These are phyloP conservation scores for Ormyrus rosae DNA, from an alignment of 2,888 invertebrate species.

Conservation along the genomic window DNA sequence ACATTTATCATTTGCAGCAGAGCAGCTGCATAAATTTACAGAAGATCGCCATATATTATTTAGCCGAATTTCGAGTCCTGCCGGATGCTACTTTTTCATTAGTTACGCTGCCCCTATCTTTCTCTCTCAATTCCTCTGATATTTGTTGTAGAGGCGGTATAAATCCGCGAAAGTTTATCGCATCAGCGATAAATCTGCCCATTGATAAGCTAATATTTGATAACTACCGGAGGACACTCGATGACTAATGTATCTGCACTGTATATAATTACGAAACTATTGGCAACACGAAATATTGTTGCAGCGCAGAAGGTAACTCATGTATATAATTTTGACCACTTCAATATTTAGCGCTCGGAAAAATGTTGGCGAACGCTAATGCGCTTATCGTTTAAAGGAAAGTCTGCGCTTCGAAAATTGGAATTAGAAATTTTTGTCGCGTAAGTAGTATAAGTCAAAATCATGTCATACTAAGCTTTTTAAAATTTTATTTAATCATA, in stretches of 20 bases:
- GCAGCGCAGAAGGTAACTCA: not conserved
- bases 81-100: not conserved
- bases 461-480: no score
- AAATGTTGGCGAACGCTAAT: not conserved
- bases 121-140: not conserved
- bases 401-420: no score
- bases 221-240: slow-evolving; percentile 44
- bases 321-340: not conserved
- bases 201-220: slow-evolving; percentile 50
- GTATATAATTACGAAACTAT: slow-evolving; percentile 50
- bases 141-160: not conserved
- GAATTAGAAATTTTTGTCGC: no score
- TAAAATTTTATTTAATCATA: not conserved
- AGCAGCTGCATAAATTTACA: not conserved
- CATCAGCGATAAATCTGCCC: slow-evolving; percentile 46
- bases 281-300: slow-evolving; percentile 26
- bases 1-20: not conserved
- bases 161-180: slow-evolving; percentile 16
- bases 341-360: not conserved
- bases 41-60: not conserved
- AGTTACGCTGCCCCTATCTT: not conserved
- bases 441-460: no score
- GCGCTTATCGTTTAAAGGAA: no score
- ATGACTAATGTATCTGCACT: slow-evolving; percentile 43
- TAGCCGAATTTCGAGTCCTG: not conserved